Conservation (phyloP, 2,113 vertebrate genomes). For the Mesitornis unicolor region DNA sequence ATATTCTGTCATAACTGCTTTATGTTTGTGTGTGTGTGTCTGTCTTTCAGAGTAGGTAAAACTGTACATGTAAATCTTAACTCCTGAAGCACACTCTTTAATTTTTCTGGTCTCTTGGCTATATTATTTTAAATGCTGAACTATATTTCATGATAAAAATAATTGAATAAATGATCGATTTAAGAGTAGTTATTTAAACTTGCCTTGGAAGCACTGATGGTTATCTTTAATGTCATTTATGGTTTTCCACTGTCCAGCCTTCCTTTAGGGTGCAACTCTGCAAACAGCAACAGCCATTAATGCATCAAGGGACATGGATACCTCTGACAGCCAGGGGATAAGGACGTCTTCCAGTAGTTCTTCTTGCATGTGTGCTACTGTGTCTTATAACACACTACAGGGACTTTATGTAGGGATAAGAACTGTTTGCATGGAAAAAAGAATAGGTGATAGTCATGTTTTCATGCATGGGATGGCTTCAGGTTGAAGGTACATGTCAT, state of each 20-base stretch:
- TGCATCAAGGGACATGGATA: rapidly evolving
- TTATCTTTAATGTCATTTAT: not conserved
- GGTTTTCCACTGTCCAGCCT: not conserved
- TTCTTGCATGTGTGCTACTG: not conserved
- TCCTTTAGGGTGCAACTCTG: not conserved
- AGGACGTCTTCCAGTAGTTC: not conserved
- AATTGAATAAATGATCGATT: not conserved
- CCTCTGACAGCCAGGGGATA: not conserved
- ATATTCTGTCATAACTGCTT: rapidly evolving
- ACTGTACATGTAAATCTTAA: not conserved
- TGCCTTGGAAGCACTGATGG: not conserved
- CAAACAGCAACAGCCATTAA: rapidly evolving
- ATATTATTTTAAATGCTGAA: too few relatives aligned
- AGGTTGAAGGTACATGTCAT: not conserved
- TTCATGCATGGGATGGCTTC: rapidly evolving
- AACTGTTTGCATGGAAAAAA: not conserved
- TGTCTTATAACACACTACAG: not conserved
- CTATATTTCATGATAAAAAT: not conserved
- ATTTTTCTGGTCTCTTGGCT: not conserved
- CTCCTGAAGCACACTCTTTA: not conserved
- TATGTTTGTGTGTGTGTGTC: not conserved
- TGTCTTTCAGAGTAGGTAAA: not conserved
- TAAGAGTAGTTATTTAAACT: not conserved
- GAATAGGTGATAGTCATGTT: rapidly evolving
- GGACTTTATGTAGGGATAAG: not conserved